These are phyloP conservation scores for Palaemon carinicauda DNA, from an alignment of 1,140 invertebrate species.

Conservation along the genomic window DNA sequence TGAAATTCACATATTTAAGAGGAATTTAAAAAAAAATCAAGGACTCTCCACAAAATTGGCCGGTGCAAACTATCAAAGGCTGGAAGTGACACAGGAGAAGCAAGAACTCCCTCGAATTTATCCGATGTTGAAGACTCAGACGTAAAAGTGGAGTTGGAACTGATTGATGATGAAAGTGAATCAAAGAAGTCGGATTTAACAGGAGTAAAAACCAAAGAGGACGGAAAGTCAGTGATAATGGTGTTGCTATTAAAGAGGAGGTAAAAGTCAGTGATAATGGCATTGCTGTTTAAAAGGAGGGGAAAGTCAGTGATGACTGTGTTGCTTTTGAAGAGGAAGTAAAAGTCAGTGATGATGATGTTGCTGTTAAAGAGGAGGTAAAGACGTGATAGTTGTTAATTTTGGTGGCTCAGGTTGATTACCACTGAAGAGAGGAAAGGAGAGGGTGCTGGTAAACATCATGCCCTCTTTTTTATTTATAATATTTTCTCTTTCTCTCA, in stretches of 20 bases:
- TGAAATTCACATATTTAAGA: too few relatives aligned
- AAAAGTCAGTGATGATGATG: not conserved
- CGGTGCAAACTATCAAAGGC: too few relatives aligned
- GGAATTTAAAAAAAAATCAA: too few relatives aligned
- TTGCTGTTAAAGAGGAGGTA: constrained; percentile 39
- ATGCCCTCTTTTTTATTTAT: not conserved
- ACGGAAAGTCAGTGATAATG: too few relatives aligned
- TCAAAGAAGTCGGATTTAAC: not conserved
- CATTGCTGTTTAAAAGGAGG: too few relatives aligned
- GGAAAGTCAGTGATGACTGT: too few relatives aligned
- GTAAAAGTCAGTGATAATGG: too few relatives aligned
- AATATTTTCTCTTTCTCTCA: not conserved
- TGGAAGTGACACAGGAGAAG: too few relatives aligned
- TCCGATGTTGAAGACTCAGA: constrained; percentile 33
- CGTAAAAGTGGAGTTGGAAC: constrained; percentile 44
- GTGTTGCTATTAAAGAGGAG: too few relatives aligned
- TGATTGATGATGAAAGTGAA: not conserved
- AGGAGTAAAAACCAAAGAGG: not conserved
- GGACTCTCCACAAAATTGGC: too few relatives aligned
- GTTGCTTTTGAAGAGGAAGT: too few relatives aligned
- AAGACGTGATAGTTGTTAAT: constrained; percentile 41
- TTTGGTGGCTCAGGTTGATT: not conserved
- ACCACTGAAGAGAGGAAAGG: not conserved
- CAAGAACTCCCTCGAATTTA: too few relatives aligned
- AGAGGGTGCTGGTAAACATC: not conserved